These are phyloP conservation scores for Craseonycteris thonglongyai DNA, from an alignment of 2,113 vertebrate species.

Conservation along the genomic window DNA sequence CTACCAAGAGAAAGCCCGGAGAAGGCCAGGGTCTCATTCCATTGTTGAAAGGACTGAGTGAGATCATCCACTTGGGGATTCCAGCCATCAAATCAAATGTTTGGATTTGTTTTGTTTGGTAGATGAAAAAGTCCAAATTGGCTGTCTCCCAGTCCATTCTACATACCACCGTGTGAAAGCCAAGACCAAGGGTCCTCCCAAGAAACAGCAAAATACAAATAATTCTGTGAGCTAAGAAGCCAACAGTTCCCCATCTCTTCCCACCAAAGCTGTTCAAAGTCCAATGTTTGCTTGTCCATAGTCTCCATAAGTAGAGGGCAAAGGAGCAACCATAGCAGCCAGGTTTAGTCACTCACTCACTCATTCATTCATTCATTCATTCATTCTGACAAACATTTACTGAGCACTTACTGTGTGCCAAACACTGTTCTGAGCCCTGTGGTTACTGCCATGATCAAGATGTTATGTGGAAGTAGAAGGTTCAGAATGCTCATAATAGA, in stretches of 20 bases:
- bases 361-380: background rate
- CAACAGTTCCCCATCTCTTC: background rate
- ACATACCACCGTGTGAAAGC: slow-evolving; percentile 1
- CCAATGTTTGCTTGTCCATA: background rate
- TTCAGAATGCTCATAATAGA: background rate
- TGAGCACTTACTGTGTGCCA: background rate
- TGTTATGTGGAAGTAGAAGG: background rate
- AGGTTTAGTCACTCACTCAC: background rate
- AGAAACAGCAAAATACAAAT: slow-evolving; percentile 10
- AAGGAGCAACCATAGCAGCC: background rate
- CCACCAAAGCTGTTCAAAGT: background rate
- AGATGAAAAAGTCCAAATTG: slow-evolving; percentile 21
- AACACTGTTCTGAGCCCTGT: background rate
- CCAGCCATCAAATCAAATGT: slow-evolving; percentile 12
- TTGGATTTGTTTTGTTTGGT: slow-evolving; percentile 25
- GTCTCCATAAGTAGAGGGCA: background rate
- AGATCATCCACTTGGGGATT: slow-evolving; percentile 28
- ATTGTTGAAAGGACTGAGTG: background rate
- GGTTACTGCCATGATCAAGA: background rate
- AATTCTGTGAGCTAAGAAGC: background rate
- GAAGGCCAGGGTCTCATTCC: background rate
- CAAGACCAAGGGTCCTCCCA: background rate
- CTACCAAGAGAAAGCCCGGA: background rate
- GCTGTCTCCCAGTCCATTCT: background rate
- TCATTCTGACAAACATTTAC: background rate